Conservation (phyloP, 64 coral and sea anemone species). For the Porites lutea region DNA sequence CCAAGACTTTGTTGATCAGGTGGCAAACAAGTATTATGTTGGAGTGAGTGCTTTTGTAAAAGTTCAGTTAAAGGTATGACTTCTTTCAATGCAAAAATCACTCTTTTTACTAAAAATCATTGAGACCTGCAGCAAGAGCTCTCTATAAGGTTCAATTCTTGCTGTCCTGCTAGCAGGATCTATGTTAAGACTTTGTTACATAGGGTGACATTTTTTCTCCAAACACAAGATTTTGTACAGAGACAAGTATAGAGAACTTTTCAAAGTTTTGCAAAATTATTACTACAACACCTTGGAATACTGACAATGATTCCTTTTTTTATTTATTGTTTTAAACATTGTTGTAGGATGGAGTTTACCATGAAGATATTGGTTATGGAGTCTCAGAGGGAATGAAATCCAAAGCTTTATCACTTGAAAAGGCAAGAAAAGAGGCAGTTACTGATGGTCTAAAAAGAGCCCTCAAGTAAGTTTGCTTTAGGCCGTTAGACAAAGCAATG, state of each 20-base stretch:
- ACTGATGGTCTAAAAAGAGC: constrained; percentile 96
- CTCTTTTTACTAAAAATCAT: too few species aligned
- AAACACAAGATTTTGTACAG: too few species aligned
- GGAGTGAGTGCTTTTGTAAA: constrained; percentile 97
- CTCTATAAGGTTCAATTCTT: too few species aligned
- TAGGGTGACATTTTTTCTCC: too few species aligned
- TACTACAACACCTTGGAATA: too few species aligned
- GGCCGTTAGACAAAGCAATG: too few species aligned
- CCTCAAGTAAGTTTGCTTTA: constrained; percentile 69
- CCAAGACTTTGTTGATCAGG: constrained; percentile 89
- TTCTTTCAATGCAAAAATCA: not conserved
- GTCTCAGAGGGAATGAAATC: constrained; percentile 94
- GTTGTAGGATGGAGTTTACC: constrained; percentile 88
- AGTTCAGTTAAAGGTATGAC: constrained; percentile 86
- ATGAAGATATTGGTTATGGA: constrained; percentile 96
- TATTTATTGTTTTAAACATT: not conserved
- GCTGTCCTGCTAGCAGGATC: too few species aligned
- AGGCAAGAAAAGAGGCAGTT: constrained; percentile 97
- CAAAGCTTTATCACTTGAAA: constrained; percentile 89
- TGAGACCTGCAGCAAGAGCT: too few species aligned
- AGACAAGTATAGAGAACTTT: too few species aligned
- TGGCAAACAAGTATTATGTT: constrained; percentile 92
- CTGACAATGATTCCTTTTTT: too few species aligned
- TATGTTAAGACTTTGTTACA: too few species aligned
- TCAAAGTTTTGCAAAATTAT: too few species aligned